Evolutionary conservation across 1,140 invertebrate species (phyloP).

Genomic region (Neotoxoptera formosana): DNA sequence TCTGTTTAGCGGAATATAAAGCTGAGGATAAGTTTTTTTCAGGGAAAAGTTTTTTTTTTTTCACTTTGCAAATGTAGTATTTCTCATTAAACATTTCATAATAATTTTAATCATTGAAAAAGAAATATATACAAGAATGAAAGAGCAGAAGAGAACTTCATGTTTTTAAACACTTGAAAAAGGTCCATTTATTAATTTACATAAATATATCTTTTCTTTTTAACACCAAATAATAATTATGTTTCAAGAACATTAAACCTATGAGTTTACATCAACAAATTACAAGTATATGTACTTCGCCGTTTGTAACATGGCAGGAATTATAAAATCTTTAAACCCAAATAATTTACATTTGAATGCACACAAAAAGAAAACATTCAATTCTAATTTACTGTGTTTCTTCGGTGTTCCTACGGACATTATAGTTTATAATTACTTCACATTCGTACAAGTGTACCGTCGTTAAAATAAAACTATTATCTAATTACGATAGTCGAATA

Average conservation of each 20-base stretch:
- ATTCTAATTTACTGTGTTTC: not conserved
- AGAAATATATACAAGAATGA: not conserved
- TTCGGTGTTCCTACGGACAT: not conserved
- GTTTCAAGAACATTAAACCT: conserved; percentile 4
- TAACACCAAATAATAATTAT: conserved; percentile 23
- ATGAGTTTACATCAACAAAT: not conserved
- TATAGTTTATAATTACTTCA: not conserved
- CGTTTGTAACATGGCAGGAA: not conserved
- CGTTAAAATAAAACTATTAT: not conserved
- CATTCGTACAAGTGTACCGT: not conserved
- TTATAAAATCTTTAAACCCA: not conserved
- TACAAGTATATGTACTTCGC: not conserved
- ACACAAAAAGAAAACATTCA: not conserved
- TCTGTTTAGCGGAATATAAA: not conserved
- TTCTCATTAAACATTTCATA: conserved; percentile 43
- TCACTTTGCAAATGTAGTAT: not conserved
- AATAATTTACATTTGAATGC: not conserved
- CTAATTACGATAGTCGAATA: not conserved
- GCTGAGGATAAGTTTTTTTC: not conserved
- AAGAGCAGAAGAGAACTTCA: not conserved
- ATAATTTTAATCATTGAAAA: conserved; percentile 47
- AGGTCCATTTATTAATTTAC: conserved; percentile 38
- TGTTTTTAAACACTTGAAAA: conserved; percentile 31
- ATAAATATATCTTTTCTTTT: conserved; percentile 39
- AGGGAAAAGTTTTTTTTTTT: not conserved